phyloP scores from a whole-genome alignment of 2,113 vertebrate species.

The Heterotis niloticus region DNA sequence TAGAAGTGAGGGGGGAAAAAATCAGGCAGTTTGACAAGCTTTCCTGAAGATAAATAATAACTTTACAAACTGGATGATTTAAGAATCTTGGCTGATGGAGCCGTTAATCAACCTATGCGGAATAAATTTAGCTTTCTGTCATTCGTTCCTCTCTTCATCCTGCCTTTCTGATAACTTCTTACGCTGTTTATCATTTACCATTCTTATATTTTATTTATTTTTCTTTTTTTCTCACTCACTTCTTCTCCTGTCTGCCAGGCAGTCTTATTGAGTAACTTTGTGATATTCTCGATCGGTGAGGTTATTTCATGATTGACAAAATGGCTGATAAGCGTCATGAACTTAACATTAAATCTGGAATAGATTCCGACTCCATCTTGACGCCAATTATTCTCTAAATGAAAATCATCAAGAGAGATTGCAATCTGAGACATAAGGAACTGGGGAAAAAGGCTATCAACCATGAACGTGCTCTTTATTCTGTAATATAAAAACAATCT shows the following conservation, averaged over 20 bases:
- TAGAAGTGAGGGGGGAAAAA: constrained; percentile 93
- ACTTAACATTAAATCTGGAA: too few species aligned
- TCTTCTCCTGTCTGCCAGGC: constrained; percentile 46
- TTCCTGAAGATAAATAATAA: constrained; percentile 99
- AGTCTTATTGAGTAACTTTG: constrained; percentile 30
- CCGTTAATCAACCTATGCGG: constrained; percentile 83
- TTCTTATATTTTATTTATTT: too few species aligned
- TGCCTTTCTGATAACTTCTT: constrained; percentile 55
- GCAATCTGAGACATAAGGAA: too few species aligned
- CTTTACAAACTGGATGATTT: constrained; percentile 99
- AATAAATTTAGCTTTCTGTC: constrained; percentile 87
- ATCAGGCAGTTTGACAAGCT: constrained; percentile 99
- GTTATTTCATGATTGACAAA: too few species aligned
- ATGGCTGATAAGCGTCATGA: too few species aligned
- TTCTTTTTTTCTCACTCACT: constrained; percentile 44
- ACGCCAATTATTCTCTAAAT: too few species aligned
- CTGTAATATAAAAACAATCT: constrained; percentile 97
- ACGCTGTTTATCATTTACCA: constrained; percentile 51
- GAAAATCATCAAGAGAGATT: too few species aligned
- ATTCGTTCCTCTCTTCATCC: constrained; percentile 70
- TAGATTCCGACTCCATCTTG: too few species aligned
- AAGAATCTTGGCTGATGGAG: constrained; percentile 90
- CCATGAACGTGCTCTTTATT: constrained; percentile 85
- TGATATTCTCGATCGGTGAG: too few species aligned
- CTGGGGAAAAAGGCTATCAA: constrained; percentile 62